Conservation (phyloP, 1,140 invertebrate species). For the Potamilus streckersoni region DNA sequence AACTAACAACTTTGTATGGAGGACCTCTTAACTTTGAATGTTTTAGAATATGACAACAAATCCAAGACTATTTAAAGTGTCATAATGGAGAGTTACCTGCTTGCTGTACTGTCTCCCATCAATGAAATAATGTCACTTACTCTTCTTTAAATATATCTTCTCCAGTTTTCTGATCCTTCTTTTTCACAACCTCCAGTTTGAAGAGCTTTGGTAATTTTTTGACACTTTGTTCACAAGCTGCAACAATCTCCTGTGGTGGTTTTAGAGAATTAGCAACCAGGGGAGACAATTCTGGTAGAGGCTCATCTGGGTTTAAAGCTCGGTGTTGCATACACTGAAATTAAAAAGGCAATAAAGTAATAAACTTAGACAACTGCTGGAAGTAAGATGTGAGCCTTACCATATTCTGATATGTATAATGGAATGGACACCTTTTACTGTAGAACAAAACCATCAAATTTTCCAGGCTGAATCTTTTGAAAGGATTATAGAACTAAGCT, state of each 20-base stretch:
- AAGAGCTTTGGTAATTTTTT: constrained; percentile 58
- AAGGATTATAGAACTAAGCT: too few species aligned
- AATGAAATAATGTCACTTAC: constrained; percentile 28
- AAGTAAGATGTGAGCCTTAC: too few species aligned
- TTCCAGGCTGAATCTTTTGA: too few species aligned
- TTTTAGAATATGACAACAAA: neutral
- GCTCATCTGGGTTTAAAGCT: constrained; percentile 62
- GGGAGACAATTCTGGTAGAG: constrained; percentile 60
- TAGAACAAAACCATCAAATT: too few species aligned
- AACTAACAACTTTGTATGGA: neutral
- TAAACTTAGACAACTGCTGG: too few species aligned
- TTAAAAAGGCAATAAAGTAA: constrained; percentile 2
- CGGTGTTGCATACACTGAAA: constrained; percentile 65
- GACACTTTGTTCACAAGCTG: constrained; percentile 37
- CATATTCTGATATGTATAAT: too few species aligned
- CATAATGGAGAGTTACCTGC: neutral
- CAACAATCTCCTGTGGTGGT: constrained; percentile 50
- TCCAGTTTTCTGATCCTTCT: constrained; percentile 60
- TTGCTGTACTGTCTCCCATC: neutral
- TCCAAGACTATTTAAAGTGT: neutral
- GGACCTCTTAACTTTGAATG: neutral
- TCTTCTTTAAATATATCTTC: constrained; percentile 59
- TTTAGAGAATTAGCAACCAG: constrained; percentile 56
- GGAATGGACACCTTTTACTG: too few species aligned
- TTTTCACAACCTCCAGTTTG: constrained; percentile 56